Conservation (phyloP, 1,140 invertebrate species). For the Hirudo medicinalis region DNA sequence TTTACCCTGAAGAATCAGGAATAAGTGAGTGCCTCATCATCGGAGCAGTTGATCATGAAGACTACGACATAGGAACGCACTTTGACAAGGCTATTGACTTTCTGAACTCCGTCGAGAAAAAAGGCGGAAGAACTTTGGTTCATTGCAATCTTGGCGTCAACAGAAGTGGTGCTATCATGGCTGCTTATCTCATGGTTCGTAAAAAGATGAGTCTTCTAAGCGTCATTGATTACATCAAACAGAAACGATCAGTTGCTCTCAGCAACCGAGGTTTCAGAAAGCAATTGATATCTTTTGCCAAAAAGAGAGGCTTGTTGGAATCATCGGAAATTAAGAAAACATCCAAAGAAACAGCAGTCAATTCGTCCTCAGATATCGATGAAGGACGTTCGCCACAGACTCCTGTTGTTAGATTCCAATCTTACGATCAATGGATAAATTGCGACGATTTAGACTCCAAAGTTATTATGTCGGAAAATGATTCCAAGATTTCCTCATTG, state of each 20-base stretch:
- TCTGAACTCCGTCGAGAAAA: constrained; percentile 11
- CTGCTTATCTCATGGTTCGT: constrained; percentile 18
- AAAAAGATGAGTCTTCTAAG: constrained; percentile 18
- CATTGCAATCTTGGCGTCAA: constrained; percentile 23
- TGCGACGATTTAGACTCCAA: too few species aligned
- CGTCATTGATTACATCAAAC: constrained; percentile 16
- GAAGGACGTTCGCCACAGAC: too few species aligned
- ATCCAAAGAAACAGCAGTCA: too few species aligned
- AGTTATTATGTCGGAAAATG: too few species aligned
- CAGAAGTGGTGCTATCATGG: constrained; percentile 19
- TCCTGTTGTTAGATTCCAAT: too few species aligned
- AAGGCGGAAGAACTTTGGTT: constrained; percentile 18
- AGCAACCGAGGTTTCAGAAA: constrained; percentile 17
- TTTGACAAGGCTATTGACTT: constrained; percentile 18
- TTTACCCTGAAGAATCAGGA: constrained; percentile 14
- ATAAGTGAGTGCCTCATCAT: constrained; percentile 14
- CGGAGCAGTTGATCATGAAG: constrained; percentile 16
- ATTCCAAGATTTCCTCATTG: too few species aligned
- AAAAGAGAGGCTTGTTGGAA: neutral
- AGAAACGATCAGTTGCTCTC: constrained; percentile 18
- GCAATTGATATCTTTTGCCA: constrained; percentile 17
- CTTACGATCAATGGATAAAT: too few species aligned
- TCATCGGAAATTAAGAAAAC: neutral
- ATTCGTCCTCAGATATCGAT: too few species aligned
- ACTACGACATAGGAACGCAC: constrained; percentile 20